Percentiles rank a stretch among this genome's conserved stretches.
Evolutionary conservation across 2,797 vertebrate genomes (phyloP).

Genomic region (Enteromius viviparus): DNA sequence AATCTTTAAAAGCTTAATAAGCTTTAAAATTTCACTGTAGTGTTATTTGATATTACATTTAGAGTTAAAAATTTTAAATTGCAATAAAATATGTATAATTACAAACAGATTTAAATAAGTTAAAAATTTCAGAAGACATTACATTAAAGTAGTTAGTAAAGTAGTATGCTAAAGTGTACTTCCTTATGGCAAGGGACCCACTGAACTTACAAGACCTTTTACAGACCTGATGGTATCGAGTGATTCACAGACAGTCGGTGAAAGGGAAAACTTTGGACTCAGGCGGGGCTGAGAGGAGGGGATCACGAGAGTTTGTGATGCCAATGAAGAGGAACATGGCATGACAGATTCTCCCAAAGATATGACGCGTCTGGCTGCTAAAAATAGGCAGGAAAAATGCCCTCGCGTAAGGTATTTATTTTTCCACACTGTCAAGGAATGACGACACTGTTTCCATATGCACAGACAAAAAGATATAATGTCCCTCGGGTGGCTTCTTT

Average conservation of each 20-base stretch:
- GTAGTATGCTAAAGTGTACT: neutral
- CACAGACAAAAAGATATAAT: slow-evolving; percentile 41
- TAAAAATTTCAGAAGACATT: neutral
- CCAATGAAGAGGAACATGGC: slow-evolving; percentile 48
- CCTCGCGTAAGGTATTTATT: slow-evolving; percentile 52
- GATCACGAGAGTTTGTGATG: slow-evolving; percentile 39
- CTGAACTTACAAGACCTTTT: neutral
- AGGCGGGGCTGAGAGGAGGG: neutral
- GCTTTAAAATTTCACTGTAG: neutral
- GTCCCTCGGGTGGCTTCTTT: slow-evolving; percentile 16
- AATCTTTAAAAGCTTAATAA: neutral
- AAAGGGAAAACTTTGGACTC: slow-evolving; percentile 41
- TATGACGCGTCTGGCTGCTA: slow-evolving; percentile 53
- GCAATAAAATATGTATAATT: neutral
- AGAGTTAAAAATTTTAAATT: neutral
- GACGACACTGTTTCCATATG: slow-evolving; percentile 52
- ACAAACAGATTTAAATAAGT: neutral
- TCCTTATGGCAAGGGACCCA: neutral
- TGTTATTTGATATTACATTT: neutral
- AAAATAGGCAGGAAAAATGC: slow-evolving; percentile 60
- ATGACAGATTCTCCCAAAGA: slow-evolving; percentile 54
- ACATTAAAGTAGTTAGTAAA: neutral
- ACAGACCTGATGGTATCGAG: neutral
- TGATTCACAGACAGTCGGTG: slow-evolving; percentile 62
- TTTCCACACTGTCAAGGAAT: slow-evolving; percentile 60